Evolutionary conservation across 2,797 vertebrate species (phyloP).

Genomic region (Artibeus jamaicensis): DNA sequence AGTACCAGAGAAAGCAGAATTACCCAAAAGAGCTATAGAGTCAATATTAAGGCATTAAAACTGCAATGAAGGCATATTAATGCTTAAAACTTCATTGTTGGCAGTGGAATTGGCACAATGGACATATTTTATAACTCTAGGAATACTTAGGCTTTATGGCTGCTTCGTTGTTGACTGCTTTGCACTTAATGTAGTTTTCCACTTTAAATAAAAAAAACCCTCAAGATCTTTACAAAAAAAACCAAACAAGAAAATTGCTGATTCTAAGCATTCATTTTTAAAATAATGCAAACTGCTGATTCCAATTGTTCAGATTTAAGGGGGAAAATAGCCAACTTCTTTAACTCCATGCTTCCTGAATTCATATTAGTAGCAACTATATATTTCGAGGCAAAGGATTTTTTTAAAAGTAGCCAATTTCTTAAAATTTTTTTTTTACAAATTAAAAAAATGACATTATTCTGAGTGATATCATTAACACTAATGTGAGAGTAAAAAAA

Average conservation of each 20-base stretch:
- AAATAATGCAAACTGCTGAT: constrained; percentile 90
- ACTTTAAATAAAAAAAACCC: constrained; percentile 87
- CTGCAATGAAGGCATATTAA: constrained; percentile 92
- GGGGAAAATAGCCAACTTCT: constrained; percentile 77
- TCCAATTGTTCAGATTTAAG: constrained; percentile 83
- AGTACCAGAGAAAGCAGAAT: constrained; percentile 90
- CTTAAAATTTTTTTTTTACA: neutral
- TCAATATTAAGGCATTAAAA: constrained; percentile 92
- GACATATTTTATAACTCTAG: constrained; percentile 90
- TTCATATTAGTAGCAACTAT: constrained; percentile 32
- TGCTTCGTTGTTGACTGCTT: constrained; percentile 87
- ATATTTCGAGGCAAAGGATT: constrained; percentile 20
- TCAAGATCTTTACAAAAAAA: constrained; percentile 83
- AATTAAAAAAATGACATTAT: constrained; percentile 32
- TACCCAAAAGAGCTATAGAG: constrained; percentile 91
- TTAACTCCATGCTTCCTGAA: constrained; percentile 85
- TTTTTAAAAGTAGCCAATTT: neutral
- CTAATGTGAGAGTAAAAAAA: neutral
- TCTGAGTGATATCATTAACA: constrained; percentile 31
- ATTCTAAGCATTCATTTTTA: constrained; percentile 87
- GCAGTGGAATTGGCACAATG: constrained; percentile 88
- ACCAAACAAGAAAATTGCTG: constrained; percentile 85
- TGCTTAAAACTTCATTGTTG: constrained; percentile 91
- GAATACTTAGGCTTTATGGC: constrained; percentile 89
- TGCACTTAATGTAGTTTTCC: constrained; percentile 89